Evolutionary conservation across 2,797 vertebrate species (phyloP), one percentile per base, ranked within the genome.

Genomic region (Gymnoscopelus braueri): DNA sequence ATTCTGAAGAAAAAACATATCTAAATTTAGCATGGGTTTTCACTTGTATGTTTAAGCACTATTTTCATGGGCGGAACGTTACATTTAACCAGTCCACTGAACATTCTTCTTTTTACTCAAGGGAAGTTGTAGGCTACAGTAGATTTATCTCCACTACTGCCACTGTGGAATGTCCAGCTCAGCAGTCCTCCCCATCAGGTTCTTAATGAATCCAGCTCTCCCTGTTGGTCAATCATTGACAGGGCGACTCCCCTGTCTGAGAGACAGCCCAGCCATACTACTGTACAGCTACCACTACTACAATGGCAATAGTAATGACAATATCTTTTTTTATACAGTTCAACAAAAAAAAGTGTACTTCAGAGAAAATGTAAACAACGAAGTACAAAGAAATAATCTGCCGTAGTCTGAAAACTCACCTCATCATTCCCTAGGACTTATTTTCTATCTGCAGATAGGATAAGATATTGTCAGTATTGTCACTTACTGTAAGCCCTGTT

Each of bases 171-270:
- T 87, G 84, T 57, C 65, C 69, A 58, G 74, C 82, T 91, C 88
- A 88, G 85, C 82, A 79, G 4, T 75, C 72, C 82, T 86, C 88
- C 39, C 84, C 81, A 48, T 78, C 72, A 24, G 68, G n/a, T 53
- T 61, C 15, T 75, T 86, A 86, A 89, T 87, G 83, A 87, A 83
- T 77, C 67, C 76, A 72, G 74, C 79, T 77, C 86, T 85, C 82
- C 77, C 80, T 75, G 75, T 77, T 87, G 79, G 62, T 81, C 52
- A 15, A 71, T 74, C 78, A 79, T 80, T 75, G 84, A 83, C 81
- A 61, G 71, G 10, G 35, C 3, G 69, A 85, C 87, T 84, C 85
- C 89, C 81, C 26, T n/a, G n/a, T 14, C 64, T 2, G 72, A 69
- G 80, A 67, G 63, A 13, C 12, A 13, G 69, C 60, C 76, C 82